Evolutionary conservation across 2,888 invertebrate genomes (phyloP), one percentile per base, ranked within the genome.

Genomic region (Dinocampus coccinellae): DNA sequence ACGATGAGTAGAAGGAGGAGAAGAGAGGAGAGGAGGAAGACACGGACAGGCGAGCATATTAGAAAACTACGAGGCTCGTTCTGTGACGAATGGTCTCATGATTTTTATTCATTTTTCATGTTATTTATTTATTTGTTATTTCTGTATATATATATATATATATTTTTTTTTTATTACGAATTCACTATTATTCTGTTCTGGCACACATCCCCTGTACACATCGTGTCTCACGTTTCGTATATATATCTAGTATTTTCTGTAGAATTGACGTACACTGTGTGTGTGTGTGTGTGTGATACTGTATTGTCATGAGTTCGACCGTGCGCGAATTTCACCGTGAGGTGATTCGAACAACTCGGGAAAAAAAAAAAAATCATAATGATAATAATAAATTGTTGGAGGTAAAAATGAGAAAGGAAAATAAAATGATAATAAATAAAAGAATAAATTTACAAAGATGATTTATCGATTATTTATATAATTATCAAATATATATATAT

Each of bases 291-390:
- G n/a, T n/a, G n/a, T 57, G 34, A 62, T 67, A 72, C 68, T 60
- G 34, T 63, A 72, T 72, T 72, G 61, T 67, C 55, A 42, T 47
- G 22, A 57, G 47, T 42, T 68, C 67, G 57, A 55, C 34, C 62
- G 42, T 63, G 22, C 26, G 47, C 26, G 13, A n/a, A 67, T 42
- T 67, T 61, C 34, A 20, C n/a, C 62, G 22, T 33, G 29, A 22
- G 11, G 29, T 26, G 63, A 36, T 39, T 26, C 58, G 20, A 42
- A 33, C 22, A 55, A 67, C 26, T n/a, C n/a, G n/a, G 29, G 39
- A 67, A 66, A 26, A 34, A 11, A 52, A 61, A 53, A n/a, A 34
- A 16, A 7, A 33, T 16, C 3, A 58, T 10, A 24, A 6, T 13
- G 29, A 36, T 10, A 36, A 36, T 9, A n/a, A 7, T n/a, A 16